These are phyloP conservation scores for Porites australiensis DNA, from an alignment of 64 coral and sea anemone species.

Conservation along the genomic window DNA sequence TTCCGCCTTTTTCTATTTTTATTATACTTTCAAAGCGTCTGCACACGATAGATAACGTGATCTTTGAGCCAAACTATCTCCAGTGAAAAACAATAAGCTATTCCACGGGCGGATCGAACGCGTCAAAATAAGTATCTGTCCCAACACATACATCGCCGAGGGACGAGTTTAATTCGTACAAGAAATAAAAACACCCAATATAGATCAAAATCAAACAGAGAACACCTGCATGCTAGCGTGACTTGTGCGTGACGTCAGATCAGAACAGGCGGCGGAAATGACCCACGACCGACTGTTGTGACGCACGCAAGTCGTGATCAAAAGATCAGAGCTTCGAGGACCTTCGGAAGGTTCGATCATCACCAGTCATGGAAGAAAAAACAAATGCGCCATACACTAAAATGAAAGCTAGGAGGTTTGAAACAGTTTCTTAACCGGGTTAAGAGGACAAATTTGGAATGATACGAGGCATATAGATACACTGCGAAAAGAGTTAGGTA, in stretches of 20 bases:
- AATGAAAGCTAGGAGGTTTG: background rate
- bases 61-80: too few species aligned
- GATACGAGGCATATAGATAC: background rate
- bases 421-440: background rate
- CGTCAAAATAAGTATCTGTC: background rate
- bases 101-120: background rate
- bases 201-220: constrained; percentile 1
- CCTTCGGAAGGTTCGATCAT: background rate
- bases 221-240: constrained; percentile 2
- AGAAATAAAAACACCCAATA: background rate
- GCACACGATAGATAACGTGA: too few species aligned
- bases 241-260: constrained; percentile 43
- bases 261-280: constrained; percentile 29
- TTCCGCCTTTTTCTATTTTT: too few species aligned
- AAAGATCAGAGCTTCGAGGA: background rate
- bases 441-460: too few species aligned
- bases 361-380: background rate
- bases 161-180: background rate
- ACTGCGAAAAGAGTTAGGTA: background rate
- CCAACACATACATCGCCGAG: background rate
- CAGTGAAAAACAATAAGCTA: too few species aligned
- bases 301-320: constrained; percentile 26
- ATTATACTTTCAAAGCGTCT: too few species aligned
- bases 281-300: background rate
- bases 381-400: too few species aligned